These are phyloP conservation scores for Cygnus atratus DNA, from an alignment of 2,113 vertebrate genomes.

Conservation along the genomic window DNA sequence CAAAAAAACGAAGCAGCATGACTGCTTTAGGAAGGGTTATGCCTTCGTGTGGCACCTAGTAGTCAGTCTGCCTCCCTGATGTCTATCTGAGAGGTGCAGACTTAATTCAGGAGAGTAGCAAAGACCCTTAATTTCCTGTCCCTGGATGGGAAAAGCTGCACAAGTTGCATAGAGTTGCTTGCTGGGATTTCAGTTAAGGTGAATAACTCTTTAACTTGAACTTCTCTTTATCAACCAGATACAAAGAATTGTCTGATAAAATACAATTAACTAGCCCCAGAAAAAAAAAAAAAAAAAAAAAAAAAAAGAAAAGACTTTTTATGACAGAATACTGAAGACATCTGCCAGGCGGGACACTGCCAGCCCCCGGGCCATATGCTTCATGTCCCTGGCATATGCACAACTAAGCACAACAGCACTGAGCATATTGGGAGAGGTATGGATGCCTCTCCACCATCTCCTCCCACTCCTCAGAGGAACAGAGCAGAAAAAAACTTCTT, in stretches of 20 bases:
- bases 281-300: neutral
- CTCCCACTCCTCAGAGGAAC: conserved; percentile 44
- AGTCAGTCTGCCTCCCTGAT: neutral
- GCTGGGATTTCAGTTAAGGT: conserved; percentile 60
- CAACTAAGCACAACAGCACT: conserved; percentile 49
- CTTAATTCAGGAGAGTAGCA: conserved; percentile 7
- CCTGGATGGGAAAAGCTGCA: conserved; percentile 33
- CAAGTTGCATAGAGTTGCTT: conserved; percentile 36
- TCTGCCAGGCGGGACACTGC: conserved; percentile 71
- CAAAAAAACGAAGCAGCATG: neutral
- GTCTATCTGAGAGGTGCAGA: neutral
- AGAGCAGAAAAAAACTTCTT: conserved; percentile 52
- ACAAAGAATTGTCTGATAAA: conserved; percentile 69
- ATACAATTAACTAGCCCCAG: conserved; percentile 60
- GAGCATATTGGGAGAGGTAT: conserved; percentile 73
- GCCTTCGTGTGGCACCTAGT: neutral
- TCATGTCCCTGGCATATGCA: conserved; percentile 67
- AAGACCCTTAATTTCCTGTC: neutral
- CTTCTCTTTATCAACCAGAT: conserved; percentile 31
- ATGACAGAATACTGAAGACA: conserved; percentile 73
- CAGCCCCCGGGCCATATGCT: conserved; percentile 75
- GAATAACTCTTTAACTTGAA: conserved; percentile 23
- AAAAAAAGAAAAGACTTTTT: conserved; percentile 63
- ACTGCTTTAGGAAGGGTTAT: neutral
- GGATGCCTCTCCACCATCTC: neutral